Base-by-base conservation (phyloP, 2,113 vertebrate species). In the Hippocampus comes region DNA sequence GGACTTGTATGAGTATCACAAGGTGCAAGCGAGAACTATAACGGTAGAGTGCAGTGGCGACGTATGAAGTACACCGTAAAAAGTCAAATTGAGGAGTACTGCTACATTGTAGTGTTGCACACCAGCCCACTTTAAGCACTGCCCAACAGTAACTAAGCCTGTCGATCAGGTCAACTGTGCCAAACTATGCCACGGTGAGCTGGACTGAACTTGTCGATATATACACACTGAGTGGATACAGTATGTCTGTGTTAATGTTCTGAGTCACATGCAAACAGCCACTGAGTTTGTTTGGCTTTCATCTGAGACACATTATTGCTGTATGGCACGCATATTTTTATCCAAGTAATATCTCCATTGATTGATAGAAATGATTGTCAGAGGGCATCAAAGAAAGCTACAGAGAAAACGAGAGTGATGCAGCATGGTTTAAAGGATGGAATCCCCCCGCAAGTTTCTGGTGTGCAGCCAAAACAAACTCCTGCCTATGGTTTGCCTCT, bases 391-490 rank as follows among this genome's bases (percentile, higher is more conserved):
- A 79, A 38, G 34, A 38, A 46, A 70, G 23, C 21, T 56, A 66
- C 70, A 18, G 2, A 68, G 38, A 42, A 68, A 63, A 60, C 9
- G 21, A 73, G 70, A 67, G 51, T 68, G 77, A 82, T 78, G 78
- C 72, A 78, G 78, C 72, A 78, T 79, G 72, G 72, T 82, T 82
- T 86, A 80, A 82, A 78, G 80, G 78, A 80, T 87, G 84, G 82
- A 88, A 86, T 89, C 84, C 79, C 84, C 79, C 74, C 77, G 84
- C 79, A 87, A 84, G 77, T 76, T 73, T 81, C 23, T 70, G 76
- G 74, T 66, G 21, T 68, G 66, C 79, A 78, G 88, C 89, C 88
- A 89, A 91, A 89, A 90, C 87, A 89, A 87, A 90, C 88, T 88
- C 78, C 79, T 64, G 84, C 82, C 74, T 84, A 88, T 86, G 86